Conservation (phyloP, 2,797 vertebrate species). For the Sebastes hubbsi region DNA sequence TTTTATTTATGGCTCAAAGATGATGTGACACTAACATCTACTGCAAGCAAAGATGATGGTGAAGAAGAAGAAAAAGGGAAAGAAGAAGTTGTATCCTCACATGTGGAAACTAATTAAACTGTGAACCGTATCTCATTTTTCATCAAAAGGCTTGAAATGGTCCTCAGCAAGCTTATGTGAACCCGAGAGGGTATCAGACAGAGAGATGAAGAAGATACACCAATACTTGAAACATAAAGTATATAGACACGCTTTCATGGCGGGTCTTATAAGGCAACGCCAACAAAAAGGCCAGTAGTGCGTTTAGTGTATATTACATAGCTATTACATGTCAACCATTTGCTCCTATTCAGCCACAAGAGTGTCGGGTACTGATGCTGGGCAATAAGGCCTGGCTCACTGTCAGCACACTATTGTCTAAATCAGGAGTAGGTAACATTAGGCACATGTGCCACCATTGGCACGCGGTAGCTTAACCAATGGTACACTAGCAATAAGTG, state of each 20-base stretch:
- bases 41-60: background rate
- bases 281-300: background rate
- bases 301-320: background rate
- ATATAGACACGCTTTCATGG: background rate
- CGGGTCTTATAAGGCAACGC: background rate
- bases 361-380: background rate
- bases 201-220: constrained; percentile 28
- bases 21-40: constrained; percentile 25
- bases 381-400: background rate
- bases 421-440: rapidly evolving
- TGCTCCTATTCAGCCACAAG: background rate
- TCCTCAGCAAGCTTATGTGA: constrained; percentile 30
- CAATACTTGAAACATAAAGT: constrained; percentile 25
- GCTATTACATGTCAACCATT: background rate
- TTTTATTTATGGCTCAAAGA: constrained; percentile 42
- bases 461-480: rapidly evolving
- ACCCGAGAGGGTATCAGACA: constrained; percentile 19
- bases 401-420: no score
- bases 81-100: constrained; percentile 20
- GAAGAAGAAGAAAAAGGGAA: background rate
- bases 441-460: no score
- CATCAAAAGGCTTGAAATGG: constrained; percentile 46
- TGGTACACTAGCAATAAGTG: no score
- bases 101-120: constrained; percentile 62
- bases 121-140: constrained; percentile 52